phyloP scores from a whole-genome alignment of 2,113 vertebrate species.

The Aphyosemion australe region DNA sequence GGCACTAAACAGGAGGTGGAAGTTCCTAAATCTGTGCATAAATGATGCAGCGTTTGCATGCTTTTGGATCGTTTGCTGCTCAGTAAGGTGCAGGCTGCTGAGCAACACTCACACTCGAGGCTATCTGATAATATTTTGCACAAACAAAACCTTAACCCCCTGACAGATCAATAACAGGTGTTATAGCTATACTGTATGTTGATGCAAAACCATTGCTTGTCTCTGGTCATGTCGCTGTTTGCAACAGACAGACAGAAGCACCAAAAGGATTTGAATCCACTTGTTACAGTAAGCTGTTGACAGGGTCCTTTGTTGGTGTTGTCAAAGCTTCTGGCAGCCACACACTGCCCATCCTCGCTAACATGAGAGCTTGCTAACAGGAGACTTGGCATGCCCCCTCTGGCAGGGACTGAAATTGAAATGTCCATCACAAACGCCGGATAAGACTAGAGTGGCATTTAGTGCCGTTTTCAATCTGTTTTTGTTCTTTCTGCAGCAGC shows the following conservation, averaged over 20 bases:
- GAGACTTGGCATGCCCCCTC: not conserved
- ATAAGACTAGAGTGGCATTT: slow-evolving; percentile 14
- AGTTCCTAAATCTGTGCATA: not conserved
- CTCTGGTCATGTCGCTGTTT: slow-evolving; percentile 7
- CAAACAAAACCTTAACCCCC: not conserved
- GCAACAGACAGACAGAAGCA: not conserved
- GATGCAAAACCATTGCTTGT: not conserved
- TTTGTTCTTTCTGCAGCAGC: slow-evolving; percentile 1
- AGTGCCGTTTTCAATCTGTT: slow-evolving; percentile 9
- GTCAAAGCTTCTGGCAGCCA: slow-evolving; percentile 38
- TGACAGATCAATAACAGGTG: slow-evolving; percentile 20
- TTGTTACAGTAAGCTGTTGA: slow-evolving; percentile 28
- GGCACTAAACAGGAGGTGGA: not conserved
- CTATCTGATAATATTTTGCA: slow-evolving; percentile 8
- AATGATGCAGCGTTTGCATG: not conserved
- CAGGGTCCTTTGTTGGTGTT: slow-evolving; percentile 35
- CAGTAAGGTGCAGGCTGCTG: not conserved
- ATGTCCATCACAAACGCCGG: slow-evolving; percentile 33
- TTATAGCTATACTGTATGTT: not conserved
- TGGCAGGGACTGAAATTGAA: slow-evolving; percentile 30
- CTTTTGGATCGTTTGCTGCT: not conserved
- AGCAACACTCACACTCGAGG: not conserved
- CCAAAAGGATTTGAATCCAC: slow-evolving; percentile 17
- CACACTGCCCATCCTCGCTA: slow-evolving; percentile 21
- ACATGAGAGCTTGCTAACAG: slow-evolving; percentile 24